These are phyloP conservation scores for Agelas oroides DNA, from an alignment of 37 sponge, comb jelly and placozoan species.

Conservation along the genomic window DNA sequence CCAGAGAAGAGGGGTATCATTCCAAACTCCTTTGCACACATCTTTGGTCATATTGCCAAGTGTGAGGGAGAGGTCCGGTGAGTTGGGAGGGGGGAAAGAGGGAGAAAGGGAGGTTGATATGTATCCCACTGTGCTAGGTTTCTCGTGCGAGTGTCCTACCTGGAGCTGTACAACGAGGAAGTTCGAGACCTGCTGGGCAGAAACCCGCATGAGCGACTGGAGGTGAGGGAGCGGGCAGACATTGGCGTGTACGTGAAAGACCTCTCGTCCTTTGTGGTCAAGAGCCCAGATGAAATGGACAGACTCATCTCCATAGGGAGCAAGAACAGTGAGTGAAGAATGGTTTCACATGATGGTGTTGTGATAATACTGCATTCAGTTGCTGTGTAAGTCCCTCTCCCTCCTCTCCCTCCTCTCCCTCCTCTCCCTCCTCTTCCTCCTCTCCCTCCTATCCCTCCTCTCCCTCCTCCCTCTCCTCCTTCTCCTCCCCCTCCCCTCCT, in stretches of 20 bases:
- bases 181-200: slow-evolving; percentile 91
- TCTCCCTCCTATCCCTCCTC: no score
- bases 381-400: not conserved
- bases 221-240: slow-evolving; percentile 93
- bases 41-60: slow-evolving; percentile 82
- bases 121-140: no score
- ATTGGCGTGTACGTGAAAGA: slow-evolving; percentile 97
- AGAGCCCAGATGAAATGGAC: slow-evolving; percentile 94
- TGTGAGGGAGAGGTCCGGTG: slow-evolving; percentile 74
- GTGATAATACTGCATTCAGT: not conserved
- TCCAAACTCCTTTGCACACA: slow-evolving; percentile 98
- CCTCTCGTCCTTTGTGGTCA: slow-evolving; percentile 86
- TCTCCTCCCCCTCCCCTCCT: no score
- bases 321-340: slow-evolving; percentile 70
- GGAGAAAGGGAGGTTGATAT: no score
- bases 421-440: no score
- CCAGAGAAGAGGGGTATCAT: slow-evolving; percentile 94
- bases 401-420: no score
- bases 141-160: slow-evolving; percentile 93
- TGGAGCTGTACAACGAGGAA: slow-evolving; percentile 99
- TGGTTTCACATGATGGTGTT: not conserved
- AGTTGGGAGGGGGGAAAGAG: not conserved
- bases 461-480: no score
- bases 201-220: slow-evolving; percentile 59
- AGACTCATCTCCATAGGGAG: slow-evolving; percentile 86